phyloP scores from a whole-genome alignment of 1,140 invertebrate species.

The Saxidomus purpurata region DNA sequence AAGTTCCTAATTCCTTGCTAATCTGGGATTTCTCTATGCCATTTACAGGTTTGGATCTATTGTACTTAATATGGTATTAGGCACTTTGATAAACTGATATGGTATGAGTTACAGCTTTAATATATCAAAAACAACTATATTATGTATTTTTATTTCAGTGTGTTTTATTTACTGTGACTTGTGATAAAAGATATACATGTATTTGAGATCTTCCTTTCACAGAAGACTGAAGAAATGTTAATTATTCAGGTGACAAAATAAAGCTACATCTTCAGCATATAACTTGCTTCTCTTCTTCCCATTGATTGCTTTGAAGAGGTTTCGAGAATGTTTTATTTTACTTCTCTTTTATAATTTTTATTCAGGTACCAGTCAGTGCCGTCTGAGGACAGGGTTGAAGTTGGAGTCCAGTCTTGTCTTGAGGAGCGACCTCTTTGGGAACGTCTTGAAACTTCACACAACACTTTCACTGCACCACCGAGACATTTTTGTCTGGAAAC shows the following conservation, averaged over 20 bases:
- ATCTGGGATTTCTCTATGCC: background rate
- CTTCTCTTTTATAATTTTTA: too few relatives aligned
- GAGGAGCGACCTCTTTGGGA: constrained; percentile 34
- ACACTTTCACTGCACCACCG: background rate
- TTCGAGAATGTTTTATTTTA: too few relatives aligned
- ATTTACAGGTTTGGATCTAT: background rate
- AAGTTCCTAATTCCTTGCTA: background rate
- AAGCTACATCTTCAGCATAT: too few relatives aligned
- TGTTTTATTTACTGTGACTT: too few relatives aligned
- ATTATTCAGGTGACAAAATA: too few relatives aligned
- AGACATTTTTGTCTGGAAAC: constrained; percentile 39
- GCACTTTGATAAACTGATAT: background rate
- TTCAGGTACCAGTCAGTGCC: constrained; percentile 18
- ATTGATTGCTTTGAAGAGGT: too few relatives aligned
- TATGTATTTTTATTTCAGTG: background rate
- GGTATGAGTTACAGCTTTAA: background rate
- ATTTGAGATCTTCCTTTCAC: too few relatives aligned
- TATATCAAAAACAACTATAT: too few relatives aligned
- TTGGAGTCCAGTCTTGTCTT: constrained; percentile 31
- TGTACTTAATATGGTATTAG: constrained; percentile 1
- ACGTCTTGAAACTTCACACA: background rate
- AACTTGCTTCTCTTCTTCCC: too few relatives aligned
- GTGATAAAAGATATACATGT: too few relatives aligned
- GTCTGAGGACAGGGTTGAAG: background rate
- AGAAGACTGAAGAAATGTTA: too few relatives aligned